Percentiles rank a stretch among this genome's conserved stretches.
Conservation (phyloP, 2,113 vertebrate species). For the Xiphophorus hellerii region DNA sequence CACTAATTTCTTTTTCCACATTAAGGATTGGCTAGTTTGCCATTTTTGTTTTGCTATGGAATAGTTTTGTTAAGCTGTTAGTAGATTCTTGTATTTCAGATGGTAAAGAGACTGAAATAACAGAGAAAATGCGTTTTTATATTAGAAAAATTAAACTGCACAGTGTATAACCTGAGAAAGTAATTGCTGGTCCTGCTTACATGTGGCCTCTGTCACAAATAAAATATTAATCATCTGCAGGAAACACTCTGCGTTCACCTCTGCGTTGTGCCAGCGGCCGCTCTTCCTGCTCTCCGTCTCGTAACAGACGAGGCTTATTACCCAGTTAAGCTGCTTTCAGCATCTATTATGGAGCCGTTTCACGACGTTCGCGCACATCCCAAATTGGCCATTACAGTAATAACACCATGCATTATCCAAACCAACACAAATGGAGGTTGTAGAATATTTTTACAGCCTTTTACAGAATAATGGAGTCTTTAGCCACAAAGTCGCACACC, state of each 20-base stretch:
- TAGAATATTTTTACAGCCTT: background rate
- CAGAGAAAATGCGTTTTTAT: background rate
- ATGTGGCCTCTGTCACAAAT: conserved; percentile 8
- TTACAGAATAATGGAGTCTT: conserved; percentile 16
- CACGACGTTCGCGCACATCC: conserved; percentile 10
- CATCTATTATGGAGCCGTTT: conserved; percentile 36
- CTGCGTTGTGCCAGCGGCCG: conserved; percentile 16
- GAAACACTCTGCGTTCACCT: conserved; percentile 36
- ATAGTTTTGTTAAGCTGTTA: no score
- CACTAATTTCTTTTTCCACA: no score
- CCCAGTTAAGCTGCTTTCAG: conserved; percentile 47
- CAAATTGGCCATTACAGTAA: conserved; percentile 50
- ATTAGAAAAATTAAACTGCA: background rate
- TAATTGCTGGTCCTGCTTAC: background rate
- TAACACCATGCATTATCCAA: conserved; percentile 32
- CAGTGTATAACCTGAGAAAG: background rate
- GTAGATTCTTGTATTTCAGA: background rate
- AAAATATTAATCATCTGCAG: conserved; percentile 50
- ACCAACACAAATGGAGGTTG: conserved; percentile 33
- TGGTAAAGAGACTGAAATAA: background rate
- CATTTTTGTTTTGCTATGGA: no score
- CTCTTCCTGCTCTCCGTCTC: conserved; percentile 35
- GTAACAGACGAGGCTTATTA: conserved; percentile 22
- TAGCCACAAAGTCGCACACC: conserved; percentile 11
- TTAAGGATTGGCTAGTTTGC: no score